Evolutionary conservation across 1,140 invertebrate species (phyloP), one percentile per base, ranked within the genome.

Genomic region (Lordiphosa mommai): DNA sequence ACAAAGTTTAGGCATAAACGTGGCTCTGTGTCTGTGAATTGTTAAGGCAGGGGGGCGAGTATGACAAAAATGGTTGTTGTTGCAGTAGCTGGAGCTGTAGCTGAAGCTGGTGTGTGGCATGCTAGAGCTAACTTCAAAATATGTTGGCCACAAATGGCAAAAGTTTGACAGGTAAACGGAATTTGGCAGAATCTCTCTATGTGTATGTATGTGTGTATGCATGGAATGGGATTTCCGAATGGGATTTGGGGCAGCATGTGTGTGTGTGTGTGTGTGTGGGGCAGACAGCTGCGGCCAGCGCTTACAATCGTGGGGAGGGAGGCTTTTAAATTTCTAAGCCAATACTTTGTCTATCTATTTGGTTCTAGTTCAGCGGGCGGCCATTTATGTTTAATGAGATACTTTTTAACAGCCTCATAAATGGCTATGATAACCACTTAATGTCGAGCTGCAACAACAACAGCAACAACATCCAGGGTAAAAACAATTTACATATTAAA

Each of bases 361-460:
- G 36, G 47, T 57, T 53, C 48, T 65, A 57, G 61, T 71, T 47
- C 37, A 58, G 40, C 47, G 51, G 48, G 36, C 56, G 52, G 52
- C 44, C 71, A 74, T 74, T 74, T 69, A 85, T 85, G 79, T 84
- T 84, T 84, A 84, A 84, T 84, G 74, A 80, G 82, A 86, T 72
- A 77, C 77, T 86, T 86, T 86, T 86, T 77, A 84, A 86, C 84
- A 86, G 76, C 76, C 82, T 76, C 80, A 86, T 86, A 86, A 86
- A 86, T 86, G 82, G 82, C 82, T 86, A 86, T 86, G 82, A 86
- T 86, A 86, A 86, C 82, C 82, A 86, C 82, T 86, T 86, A 86
- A 86, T 82, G 80, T 72, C 72, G 73, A 85, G 64, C 70, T 59
- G 58, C 50, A 64, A 40, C 58, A 59, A 8, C 13, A 16, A 4